Conservation (phyloP, 2,888 invertebrate species). For the Netelia inedita region DNA sequence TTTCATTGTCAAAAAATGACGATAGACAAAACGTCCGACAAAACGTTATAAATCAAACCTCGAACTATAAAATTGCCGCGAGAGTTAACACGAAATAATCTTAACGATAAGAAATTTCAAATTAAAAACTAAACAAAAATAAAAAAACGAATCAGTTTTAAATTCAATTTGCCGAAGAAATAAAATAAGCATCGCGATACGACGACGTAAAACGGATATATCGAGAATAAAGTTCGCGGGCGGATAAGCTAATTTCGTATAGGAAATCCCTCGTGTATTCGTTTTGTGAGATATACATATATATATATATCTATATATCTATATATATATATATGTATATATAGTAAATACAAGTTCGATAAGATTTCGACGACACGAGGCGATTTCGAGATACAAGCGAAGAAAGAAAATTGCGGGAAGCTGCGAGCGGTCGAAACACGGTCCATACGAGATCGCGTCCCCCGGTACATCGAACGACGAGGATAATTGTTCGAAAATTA, state of each 20-base stretch:
- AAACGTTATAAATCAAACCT: constrained; percentile 24
- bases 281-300: too few species aligned
- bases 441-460: constrained; percentile 11
- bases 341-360: background rate
- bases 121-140: too few species aligned
- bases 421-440: constrained; percentile 3
- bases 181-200: background rate
- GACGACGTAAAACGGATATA: background rate
- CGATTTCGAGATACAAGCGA: background rate
- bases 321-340: too few species aligned
- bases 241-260: too few species aligned
- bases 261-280: too few species aligned
- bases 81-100: background rate
- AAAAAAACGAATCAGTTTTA: too few species aligned
- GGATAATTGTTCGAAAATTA: background rate
- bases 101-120: too few species aligned
- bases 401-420: background rate
- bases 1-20: constrained; percentile 27
- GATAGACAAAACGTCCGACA: background rate
- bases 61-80: background rate
- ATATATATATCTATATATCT: too few species aligned
- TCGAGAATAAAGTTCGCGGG: background rate
- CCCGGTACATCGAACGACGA: constrained; percentile 11
- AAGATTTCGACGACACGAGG: constrained; percentile 4
- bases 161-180: background rate